Conservation (phyloP, 2,797 vertebrate species). For the Erethizon dorsatum region DNA sequence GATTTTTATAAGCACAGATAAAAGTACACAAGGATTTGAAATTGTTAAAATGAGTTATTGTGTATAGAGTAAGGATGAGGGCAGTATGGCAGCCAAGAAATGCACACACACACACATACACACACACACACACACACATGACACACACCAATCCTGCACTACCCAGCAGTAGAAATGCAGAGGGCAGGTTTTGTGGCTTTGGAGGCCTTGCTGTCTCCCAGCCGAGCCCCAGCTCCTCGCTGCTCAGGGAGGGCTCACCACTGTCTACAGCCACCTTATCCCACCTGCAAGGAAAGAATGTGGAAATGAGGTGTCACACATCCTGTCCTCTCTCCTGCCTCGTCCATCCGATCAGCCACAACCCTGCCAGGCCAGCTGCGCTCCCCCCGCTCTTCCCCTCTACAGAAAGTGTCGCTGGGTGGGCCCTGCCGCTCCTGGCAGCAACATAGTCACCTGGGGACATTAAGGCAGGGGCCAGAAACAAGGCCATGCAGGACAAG, state of each 20-base stretch:
- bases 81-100: neutral
- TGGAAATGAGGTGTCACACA: neutral
- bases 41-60: neutral
- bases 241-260: neutral
- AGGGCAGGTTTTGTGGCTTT: neutral
- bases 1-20: constrained; percentile 51
- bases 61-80: neutral
- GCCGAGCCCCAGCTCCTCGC: fast-evolving
- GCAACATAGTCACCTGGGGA: neutral
- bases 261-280: neutral
- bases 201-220: neutral
- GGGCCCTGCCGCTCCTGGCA: too few relatives aligned
- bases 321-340: neutral
- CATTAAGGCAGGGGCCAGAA: neutral
- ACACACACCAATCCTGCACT: fast-evolving
- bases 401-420: neutral
- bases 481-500: fast-evolving
- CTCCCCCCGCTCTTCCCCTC: neutral
- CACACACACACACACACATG: neutral
- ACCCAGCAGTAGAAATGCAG: neutral
- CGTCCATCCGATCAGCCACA: neutral
- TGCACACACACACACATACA: neutral
- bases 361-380: neutral
- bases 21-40: neutral
- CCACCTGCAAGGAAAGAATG: neutral